Evolutionary conservation across 1,140 invertebrate species (phyloP), one percentile per base, ranked within the genome.

Genomic region (Musca domestica): DNA sequence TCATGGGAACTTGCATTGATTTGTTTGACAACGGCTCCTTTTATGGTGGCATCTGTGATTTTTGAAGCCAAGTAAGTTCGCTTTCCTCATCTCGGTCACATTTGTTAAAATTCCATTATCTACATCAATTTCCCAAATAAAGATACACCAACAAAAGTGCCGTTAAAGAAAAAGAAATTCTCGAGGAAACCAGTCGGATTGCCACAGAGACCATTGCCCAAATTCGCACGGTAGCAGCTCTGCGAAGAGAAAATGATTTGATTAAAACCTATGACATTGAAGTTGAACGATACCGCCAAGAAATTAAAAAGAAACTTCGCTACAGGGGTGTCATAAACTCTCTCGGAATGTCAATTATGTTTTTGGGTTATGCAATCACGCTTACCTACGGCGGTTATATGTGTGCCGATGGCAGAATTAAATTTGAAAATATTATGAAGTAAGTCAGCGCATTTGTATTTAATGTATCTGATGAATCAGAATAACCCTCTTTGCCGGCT

Each of bases 311-410:
- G 27, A 88, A 87, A 17, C 83, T 91, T n/a, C 87, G 90, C 20
- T 83, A 91, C 67, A 83, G 91, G 22, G 90, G 92, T 14, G 64
- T 90, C n/a, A 88, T 93, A 3, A 94, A 93, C 77, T 91, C 91
- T 1, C 86, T 93, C 72, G 90, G 92, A 0, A 92, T 95, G 80
- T 88, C 88, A 2, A 85, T 92, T 0, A 91, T 92, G 27, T 91
- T 92, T 72, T 92, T 93, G 71, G 91, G 92, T 0, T 96, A 95
- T 80, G 91, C 91, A 5, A 84, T 91, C 4, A 88, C 90, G 41
- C 86, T 95, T 70, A 92, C 88, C 73, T 95, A 95, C 76, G 94
- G 94, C 14, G 93, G 91, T 0, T 87, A 88, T 66, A 84, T 95
- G 46, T 90, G 94, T n/a, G 76, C 78, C 23, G 74, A 80, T 46